Conservation (phyloP, 2,888 invertebrate species). For the Drosophila mimetica region DNA sequence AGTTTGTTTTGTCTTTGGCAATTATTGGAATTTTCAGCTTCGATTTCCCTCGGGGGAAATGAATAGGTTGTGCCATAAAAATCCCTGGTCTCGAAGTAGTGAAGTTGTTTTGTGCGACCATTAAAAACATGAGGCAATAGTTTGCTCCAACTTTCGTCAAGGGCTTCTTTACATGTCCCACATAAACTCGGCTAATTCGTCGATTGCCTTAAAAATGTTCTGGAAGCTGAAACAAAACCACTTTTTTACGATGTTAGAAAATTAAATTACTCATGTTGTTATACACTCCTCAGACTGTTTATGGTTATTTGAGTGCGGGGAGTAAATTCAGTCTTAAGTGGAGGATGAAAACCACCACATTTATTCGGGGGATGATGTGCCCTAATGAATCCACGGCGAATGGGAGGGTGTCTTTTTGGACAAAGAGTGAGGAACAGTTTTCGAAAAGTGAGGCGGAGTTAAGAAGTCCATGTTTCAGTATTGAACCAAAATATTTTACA, state of each 20-base stretch:
- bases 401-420: not conserved
- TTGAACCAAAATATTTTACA: not conserved
- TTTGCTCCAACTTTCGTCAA: not conserved
- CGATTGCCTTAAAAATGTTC: not conserved
- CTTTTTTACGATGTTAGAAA: constrained; percentile 19
- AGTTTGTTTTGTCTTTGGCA: constrained; percentile 21
- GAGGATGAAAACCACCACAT: constrained; percentile 11
- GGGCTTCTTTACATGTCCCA: constrained; percentile 8
- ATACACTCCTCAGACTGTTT: constrained; percentile 10
- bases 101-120: constrained; percentile 3
- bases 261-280: constrained; percentile 23
- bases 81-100: not conserved
- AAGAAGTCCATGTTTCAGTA: not conserved
- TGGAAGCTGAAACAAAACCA: not conserved
- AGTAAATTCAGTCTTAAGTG: constrained; percentile 7
- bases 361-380: constrained; percentile 17
- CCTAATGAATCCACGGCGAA: not conserved
- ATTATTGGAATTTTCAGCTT: constrained; percentile 26
- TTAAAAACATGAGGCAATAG: constrained; percentile 1
- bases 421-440: not conserved
- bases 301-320: constrained; percentile 18
- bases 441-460: not conserved
- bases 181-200: constrained; percentile 22
- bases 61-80: constrained; percentile 19
- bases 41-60: constrained; percentile 9